phyloP scores from a whole-genome alignment of 2,113 vertebrate genomes.

The Carollia perspicillata region DNA sequence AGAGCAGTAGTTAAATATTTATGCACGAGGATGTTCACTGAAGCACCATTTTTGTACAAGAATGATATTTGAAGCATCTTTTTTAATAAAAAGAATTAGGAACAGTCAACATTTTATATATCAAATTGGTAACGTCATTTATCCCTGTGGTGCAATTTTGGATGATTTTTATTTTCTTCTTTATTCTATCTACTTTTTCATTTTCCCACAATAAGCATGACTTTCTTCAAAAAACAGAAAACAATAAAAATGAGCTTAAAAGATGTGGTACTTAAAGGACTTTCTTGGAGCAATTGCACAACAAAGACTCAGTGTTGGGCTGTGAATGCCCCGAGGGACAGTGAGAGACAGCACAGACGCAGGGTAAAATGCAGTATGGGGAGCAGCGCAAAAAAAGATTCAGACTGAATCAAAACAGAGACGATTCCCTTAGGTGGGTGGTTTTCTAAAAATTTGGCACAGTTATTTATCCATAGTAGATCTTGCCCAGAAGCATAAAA shows the following conservation, averaged over 20 bases:
- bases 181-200: conserved; percentile 17
- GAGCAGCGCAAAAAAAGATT: background rate
- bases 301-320: background rate
- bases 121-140: conserved; percentile 37
- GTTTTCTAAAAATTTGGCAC: conserved; percentile 42
- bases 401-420: conserved; percentile 58
- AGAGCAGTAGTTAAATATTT: background rate
- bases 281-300: conserved; percentile 36
- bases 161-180: conserved; percentile 37
- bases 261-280: background rate
- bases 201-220: background rate
- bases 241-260: background rate
- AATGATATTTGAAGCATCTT: background rate
- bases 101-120: background rate
- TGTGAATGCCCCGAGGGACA: background rate
- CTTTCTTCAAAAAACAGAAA: conserved; percentile 39
- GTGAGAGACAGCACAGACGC: background rate
- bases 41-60: background rate
- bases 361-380: background rate
- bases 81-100: too few relatives aligned
- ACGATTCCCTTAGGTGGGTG: conserved; percentile 38
- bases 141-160: background rate
- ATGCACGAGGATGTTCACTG: background rate
- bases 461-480: background rate
- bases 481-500: conserved; percentile 28